These are phyloP conservation scores for Plectrocnemia conspersa DNA, from an alignment of 1,140 invertebrate genomes.

Conservation along the genomic window DNA sequence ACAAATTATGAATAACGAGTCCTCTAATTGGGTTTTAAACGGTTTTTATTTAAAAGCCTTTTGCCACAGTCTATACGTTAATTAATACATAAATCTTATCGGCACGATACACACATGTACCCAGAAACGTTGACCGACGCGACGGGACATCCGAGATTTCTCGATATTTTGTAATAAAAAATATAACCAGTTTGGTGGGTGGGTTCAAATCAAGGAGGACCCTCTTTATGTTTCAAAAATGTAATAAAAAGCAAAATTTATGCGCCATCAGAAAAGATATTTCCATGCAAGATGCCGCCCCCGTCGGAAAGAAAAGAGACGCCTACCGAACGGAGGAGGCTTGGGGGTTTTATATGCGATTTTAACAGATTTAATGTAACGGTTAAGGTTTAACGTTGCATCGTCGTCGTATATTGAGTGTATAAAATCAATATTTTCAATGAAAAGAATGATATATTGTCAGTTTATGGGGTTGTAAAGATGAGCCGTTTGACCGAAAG, in stretches of 20 bases:
- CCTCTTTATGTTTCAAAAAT: constrained; percentile 28
- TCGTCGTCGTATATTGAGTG: too few relatives aligned
- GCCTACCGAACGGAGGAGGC: constrained; percentile 21
- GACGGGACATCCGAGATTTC: neutral
- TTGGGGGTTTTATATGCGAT: too few relatives aligned
- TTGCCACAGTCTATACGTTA: neutral
- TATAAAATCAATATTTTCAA: too few relatives aligned
- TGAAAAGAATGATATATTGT: too few relatives aligned
- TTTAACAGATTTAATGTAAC: too few relatives aligned
- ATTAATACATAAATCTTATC: constrained; percentile 22
- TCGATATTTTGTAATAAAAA: too few relatives aligned
- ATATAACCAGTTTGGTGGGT: constrained; percentile 3
- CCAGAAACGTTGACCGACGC: neutral
- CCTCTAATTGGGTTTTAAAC: constrained; percentile 12
- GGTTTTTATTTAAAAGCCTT: constrained; percentile 3
- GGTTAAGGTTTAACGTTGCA: too few relatives aligned
- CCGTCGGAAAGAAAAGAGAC: neutral
- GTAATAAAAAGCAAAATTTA: constrained; percentile 29
- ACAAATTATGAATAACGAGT: neutral
- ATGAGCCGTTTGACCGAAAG: too few relatives aligned
- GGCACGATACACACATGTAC: neutral
- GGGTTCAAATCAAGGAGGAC: neutral
- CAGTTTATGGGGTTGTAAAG: too few relatives aligned
- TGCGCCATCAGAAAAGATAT: constrained; percentile 25
- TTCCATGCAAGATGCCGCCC: constrained; percentile 29